Base-by-base conservation (phyloP, 2,888 invertebrate genomes). In the Drosophila histrio region DNA sequence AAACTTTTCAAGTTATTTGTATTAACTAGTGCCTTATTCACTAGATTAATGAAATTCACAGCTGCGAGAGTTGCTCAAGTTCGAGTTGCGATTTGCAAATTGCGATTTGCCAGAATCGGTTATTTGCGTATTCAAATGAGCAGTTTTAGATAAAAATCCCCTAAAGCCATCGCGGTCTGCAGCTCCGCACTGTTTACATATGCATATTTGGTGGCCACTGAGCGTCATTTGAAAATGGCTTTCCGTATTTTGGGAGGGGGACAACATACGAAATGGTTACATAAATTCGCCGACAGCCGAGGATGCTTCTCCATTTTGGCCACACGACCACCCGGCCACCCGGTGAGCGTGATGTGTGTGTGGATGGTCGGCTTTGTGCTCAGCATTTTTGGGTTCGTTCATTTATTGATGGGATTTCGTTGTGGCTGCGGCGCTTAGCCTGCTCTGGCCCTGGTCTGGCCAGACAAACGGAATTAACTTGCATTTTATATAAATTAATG, bases 401-500 rank as follows among this genome's bases (percentile, higher is more conserved):
- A 84, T 81, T 84, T 88, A 87, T 87, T 81, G 86, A 87, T 84
- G 78, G 79, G 70, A 77, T 79, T 86, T 72, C 71, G 66, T 77
- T 75, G 82, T 60, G 66, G 77, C 74, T 57, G 65, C 70, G 52
- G 61, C 75, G 88, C 79, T 85, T 87, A 86, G 84, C 70, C 52
- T 52, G 21, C 39, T 13, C 52, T 13, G 13, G 38, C 19, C 19
- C 26, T 43, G 13, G 13, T n/a, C 65, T 77, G 82, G 75, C 63
- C 88, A 87, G 83, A 89, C 82, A 83, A 79, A 71, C 74, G 82
- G 88, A 87, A 89, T 89, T 89, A 89, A 89, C 89, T 89, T 81
- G 83, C 79, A 89, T 89, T 88, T 89, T 85, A 89, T 89, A 89
- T 88, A 89, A 89, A 89, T 89, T 89, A 89, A 89, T 89, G 89